Percentiles rank a stretch among this genome's conserved stretches.
Conservation (phyloP, 2,113 vertebrate genomes). For the Zootoca vivipara region DNA sequence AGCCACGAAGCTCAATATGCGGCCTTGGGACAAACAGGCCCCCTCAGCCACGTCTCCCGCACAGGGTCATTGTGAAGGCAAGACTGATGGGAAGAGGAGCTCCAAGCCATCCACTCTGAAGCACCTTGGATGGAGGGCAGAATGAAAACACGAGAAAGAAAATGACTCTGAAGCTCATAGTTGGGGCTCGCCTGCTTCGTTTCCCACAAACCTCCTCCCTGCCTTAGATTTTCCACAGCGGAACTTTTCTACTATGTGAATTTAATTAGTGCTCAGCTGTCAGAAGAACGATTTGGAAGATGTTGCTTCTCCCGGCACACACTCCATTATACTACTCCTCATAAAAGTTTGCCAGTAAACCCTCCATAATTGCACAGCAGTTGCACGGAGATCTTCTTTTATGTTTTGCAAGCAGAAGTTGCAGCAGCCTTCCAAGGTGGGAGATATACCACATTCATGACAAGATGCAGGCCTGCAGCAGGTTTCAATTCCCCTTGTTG, state of each 20-base stretch:
- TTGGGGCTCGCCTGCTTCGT: background rate
- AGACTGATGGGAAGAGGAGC: background rate
- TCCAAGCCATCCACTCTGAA: background rate
- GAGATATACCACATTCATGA: background rate
- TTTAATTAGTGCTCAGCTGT: background rate
- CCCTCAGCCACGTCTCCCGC: background rate
- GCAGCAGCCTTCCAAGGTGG: background rate
- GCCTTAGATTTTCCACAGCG: background rate
- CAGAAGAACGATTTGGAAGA: background rate
- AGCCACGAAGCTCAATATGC: too few relatives aligned
- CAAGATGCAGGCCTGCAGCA: background rate
- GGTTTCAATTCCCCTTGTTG: fast-evolving
- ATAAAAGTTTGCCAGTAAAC: slow-evolving; percentile 19
- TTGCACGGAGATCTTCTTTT: background rate
- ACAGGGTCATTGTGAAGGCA: background rate
- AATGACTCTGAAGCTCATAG: background rate
- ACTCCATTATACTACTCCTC: background rate
- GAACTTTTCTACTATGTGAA: background rate
- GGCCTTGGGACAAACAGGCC: too few relatives aligned
- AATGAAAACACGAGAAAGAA: background rate
- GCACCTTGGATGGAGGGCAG: too few relatives aligned
- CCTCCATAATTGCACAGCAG: background rate
- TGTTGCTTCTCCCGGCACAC: background rate
- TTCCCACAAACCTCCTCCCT: background rate
- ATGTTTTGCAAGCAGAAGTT: background rate